These are phyloP conservation scores for Ctenomys sociabilis DNA, from an alignment of 2,113 vertebrate species.

Conservation along the genomic window DNA sequence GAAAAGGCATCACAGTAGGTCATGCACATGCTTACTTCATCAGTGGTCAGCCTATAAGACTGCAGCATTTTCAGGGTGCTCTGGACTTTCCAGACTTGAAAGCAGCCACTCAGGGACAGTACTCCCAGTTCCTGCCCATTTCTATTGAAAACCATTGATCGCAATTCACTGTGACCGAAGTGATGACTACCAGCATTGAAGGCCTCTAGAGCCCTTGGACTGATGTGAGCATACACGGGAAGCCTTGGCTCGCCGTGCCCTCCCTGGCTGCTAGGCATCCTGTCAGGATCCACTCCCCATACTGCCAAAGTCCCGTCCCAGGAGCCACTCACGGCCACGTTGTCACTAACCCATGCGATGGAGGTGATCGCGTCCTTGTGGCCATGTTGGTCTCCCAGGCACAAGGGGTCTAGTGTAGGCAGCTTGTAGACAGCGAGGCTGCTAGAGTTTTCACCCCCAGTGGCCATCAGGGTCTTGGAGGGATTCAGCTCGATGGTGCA, in stretches of 20 bases:
- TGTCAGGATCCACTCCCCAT: constrained; percentile 93
- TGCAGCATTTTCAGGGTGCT: no score
- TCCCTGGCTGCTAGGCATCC: constrained; percentile 84
- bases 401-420: constrained; percentile 65
- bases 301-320: constrained; percentile 95
- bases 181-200: no score
- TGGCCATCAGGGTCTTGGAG: constrained; percentile 74
- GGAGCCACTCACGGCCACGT: constrained; percentile 85
- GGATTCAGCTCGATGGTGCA: constrained; percentile 74
- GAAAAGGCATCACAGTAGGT: no score
- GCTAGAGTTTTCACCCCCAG: constrained; percentile 67
- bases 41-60: no score
- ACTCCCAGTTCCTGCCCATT: no score
- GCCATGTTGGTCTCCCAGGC: constrained; percentile 46
- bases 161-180: no score
- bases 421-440: constrained; percentile 72
- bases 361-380: constrained; percentile 71
- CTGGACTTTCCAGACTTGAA: no score
- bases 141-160: no score
- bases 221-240: no score
- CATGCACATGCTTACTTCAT: no score
- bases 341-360: constrained; percentile 73
- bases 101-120: no score
- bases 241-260: constrained; percentile 87
- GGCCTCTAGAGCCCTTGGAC: no score